Evolutionary conservation across 2,113 vertebrate genomes (phyloP).

Genomic region (Mus spicilegus): DNA sequence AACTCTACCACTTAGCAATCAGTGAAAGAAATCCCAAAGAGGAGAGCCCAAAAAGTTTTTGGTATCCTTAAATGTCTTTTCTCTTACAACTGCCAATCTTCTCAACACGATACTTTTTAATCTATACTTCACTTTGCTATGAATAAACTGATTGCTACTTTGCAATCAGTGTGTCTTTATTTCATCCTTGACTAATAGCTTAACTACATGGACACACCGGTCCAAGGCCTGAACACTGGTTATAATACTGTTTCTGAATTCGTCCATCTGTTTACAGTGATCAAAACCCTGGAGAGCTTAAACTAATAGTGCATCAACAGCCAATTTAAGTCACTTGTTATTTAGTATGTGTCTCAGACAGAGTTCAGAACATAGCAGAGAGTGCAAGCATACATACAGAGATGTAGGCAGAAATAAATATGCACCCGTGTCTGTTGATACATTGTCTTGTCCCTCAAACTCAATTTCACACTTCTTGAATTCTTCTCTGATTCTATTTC

Average conservation of each 20-base stretch:
- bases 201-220: background rate
- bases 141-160: background rate
- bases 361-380: too few species aligned
- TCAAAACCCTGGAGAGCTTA: background rate
- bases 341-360: background rate
- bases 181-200: background rate
- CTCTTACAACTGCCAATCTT: background rate
- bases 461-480: background rate
- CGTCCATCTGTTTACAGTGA: background rate
- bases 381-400: background rate
- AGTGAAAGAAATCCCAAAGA: background rate
- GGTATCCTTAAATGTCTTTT: background rate
- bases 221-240: fast-evolving
- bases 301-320: background rate
- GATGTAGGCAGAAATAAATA: background rate
- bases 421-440: background rate
- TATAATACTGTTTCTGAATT: background rate
- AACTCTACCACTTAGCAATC: background rate
- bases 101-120: background rate
- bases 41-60: background rate
- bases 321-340: background rate
- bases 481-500: background rate
- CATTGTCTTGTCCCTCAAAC: background rate
- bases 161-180: background rate
- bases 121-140: background rate